A percentile compares a stretch with the other conserved stretches of the same genome.
phyloP scores from a whole-genome alignment of 2,113 vertebrate genomes.

The Cynoglossus semilaevis region DNA sequence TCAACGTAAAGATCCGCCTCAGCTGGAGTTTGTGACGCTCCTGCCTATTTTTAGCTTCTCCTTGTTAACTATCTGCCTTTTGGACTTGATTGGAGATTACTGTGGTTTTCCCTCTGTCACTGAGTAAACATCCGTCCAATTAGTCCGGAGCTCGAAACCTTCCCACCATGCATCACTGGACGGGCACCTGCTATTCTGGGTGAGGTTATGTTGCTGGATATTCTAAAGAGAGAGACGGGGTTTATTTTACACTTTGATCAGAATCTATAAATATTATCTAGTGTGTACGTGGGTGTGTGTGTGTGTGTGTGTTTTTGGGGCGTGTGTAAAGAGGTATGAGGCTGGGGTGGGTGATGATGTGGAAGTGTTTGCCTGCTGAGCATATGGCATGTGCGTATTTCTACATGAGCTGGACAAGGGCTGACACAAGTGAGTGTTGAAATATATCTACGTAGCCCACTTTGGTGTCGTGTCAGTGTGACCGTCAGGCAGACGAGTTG shows the following conservation, averaged over 20 bases:
- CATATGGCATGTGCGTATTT: conserved; percentile 32
- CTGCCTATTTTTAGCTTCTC: conserved; percentile 67
- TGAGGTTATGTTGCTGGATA: conserved; percentile 63
- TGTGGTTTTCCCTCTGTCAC: conserved; percentile 72
- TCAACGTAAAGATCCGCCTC: conserved; percentile 66
- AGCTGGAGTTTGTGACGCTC: conserved; percentile 60
- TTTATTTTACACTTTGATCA: conserved; percentile 71
- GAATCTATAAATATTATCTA: conserved; percentile 79
- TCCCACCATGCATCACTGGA: conserved; percentile 72
- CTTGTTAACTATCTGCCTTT: conserved; percentile 74
- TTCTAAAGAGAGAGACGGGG: conserved; percentile 77
- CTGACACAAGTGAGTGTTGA: conserved; percentile 63
- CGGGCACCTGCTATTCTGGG: conserved; percentile 82
- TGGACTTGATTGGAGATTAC: conserved; percentile 78
- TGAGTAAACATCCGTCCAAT: conserved; percentile 77
- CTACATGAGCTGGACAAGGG: conserved; percentile 47
- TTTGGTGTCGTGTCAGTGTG: conserved; percentile 33
- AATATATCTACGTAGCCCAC: conserved; percentile 51
- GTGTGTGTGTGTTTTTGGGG: conserved; percentile 20
- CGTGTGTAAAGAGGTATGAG: background rate
- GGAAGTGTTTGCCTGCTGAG: conserved; percentile 8
- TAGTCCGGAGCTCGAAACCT: conserved; percentile 73
- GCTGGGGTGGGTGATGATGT: conserved; percentile 41
- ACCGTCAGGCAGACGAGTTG: conserved; percentile 17
- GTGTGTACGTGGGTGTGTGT: conserved; percentile 10